Conservation (phyloP, 2,797 vertebrate species). For the Epinephelus malabaricus region DNA sequence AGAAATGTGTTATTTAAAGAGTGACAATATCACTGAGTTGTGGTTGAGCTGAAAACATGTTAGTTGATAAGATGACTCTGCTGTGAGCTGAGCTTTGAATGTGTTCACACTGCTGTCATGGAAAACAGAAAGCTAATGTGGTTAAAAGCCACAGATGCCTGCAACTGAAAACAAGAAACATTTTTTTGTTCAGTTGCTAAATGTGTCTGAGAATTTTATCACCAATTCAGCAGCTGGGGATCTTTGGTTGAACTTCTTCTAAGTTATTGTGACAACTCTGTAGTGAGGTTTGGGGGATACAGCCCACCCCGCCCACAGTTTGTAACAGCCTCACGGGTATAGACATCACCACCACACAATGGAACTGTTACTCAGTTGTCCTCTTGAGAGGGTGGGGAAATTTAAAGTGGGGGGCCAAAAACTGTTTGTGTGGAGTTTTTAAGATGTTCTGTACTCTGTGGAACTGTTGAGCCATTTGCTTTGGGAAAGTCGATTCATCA, state of each 20-base stretch:
- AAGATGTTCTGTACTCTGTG: conserved; percentile 25
- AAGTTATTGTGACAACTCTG: conserved; percentile 23
- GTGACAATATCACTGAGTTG: neutral
- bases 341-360: conserved; percentile 17
- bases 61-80: neutral
- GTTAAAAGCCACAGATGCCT: conserved; percentile 31
- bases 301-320: conserved; percentile 39
- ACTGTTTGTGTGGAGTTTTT: conserved; percentile 8
- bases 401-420: conserved; percentile 27
- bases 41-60: conserved; percentile 7
- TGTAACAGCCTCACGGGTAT: conserved; percentile 26
- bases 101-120: neutral
- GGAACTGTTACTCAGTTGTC: conserved; percentile 55
- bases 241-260: neutral
- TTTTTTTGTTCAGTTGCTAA: conserved; percentile 24
- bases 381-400: conserved; percentile 51
- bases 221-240: conserved; percentile 11
- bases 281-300: conserved; percentile 15
- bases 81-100: conserved; percentile 9
- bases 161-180: conserved; percentile 19
- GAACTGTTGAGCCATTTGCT: conserved; percentile 47
- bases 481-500: conserved; percentile 49
- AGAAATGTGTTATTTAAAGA: neutral
- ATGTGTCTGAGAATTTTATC: conserved; percentile 11
- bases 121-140: conserved; percentile 15